phyloP scores from a whole-genome alignment of 2,113 vertebrate genomes.

The Poecilia latipinna region DNA sequence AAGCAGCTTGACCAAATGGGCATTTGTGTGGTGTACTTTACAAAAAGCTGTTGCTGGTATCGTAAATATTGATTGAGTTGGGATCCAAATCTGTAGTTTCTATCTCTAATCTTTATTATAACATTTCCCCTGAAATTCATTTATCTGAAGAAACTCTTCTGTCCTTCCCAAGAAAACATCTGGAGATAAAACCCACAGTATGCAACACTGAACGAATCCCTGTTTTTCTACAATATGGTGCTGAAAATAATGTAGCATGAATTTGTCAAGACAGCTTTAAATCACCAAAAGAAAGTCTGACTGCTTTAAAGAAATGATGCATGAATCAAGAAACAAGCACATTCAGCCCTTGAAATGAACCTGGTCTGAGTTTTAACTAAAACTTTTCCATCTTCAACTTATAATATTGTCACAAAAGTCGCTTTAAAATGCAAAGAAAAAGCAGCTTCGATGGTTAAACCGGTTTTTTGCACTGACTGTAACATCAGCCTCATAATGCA shows the following conservation, averaged over 20 bases:
- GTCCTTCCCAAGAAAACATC: constrained; percentile 38
- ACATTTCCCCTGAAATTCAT: constrained; percentile 49
- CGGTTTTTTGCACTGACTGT: no score
- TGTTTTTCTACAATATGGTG: constrained; percentile 3
- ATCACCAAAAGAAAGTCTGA: no score
- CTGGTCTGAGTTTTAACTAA: no score
- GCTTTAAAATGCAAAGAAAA: no score
- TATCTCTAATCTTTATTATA: constrained; percentile 37
- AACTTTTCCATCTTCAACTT: no score
- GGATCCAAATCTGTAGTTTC: background rate
- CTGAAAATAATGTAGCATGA: constrained; percentile 1
- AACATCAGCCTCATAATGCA: no score
- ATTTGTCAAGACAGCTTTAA: no score
- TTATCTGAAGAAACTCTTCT: constrained; percentile 17
- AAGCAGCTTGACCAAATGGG: constrained; percentile 14
- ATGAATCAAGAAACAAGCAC: no score
- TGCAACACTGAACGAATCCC: constrained; percentile 43
- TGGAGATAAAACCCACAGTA: constrained; percentile 39
- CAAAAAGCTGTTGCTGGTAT: constrained; percentile 9
- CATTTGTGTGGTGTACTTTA: background rate
- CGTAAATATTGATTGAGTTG: constrained; percentile 24
- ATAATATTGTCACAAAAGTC: no score
- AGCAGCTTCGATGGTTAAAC: no score
- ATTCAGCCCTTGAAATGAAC: no score
- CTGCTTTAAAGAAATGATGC: no score